Evolutionary conservation across 2,888 invertebrate genomes (phyloP), one percentile per base, ranked within the genome.

Genomic region (Aproaerema taeniolella): DNA sequence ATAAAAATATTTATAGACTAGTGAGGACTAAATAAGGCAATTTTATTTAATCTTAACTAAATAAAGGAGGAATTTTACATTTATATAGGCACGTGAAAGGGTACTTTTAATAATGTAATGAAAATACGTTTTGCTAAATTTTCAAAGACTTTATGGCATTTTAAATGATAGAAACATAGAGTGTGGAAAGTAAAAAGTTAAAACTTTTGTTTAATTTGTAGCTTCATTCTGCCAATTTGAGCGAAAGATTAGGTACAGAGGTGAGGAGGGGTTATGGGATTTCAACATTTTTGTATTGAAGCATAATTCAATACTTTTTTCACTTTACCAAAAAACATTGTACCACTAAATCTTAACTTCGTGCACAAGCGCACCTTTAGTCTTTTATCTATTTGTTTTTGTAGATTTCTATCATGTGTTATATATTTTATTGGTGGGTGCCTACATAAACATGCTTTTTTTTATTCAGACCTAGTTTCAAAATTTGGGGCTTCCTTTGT

Each of bases 31-130:
- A 38, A 34, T 62, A 54, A 60, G 50, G 38, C 49, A 45, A 53
- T 54, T 57, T 60, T 59, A 58, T 55, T 59, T 51, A 42, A 43
- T 39, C n/a, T 30, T 11, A 13, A 40, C 50, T 49, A 49, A 47
- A 46, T 33, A 51, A 49, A 50, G 57, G 49, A 56, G 55, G 56
- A 61, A 65, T 66, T 66, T 67, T 63, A 64, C 58, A 58, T 56
- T 62, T 56, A 58, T 55, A 59, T 57, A 62, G 53, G 35, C 58
- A 64, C 55, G 57, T 46, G 61, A 60, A 73, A 75, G 70, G 69
- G 73, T 74, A 74, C 56, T 62, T 68, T 59, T 56, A 59, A 35
- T 53, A 46, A 55, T 55, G 58, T 42, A 9, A 35, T 26, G 45
- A 52, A 61, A 58, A 47, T 51, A 69, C 59, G 49, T 65, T 60